Conservation (phyloP, 2,888 invertebrate species). For the Limnephilus lunatus region DNA sequence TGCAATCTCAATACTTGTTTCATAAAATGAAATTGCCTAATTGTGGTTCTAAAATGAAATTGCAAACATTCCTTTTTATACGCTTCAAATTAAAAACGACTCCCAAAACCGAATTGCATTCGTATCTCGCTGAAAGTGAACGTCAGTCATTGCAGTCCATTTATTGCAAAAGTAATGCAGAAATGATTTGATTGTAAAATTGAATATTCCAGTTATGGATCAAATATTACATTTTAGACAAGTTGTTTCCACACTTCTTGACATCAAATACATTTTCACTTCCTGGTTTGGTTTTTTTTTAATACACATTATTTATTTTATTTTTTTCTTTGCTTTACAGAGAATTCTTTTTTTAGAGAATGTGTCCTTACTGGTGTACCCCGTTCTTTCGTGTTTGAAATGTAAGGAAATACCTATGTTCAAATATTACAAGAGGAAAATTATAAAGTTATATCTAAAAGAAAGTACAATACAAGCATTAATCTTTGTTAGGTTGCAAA, state of each 20-base stretch:
- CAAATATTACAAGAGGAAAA: no score
- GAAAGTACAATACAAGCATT: no score
- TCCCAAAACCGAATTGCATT: conserved; percentile 22
- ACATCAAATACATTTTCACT: background rate
- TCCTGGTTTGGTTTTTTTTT: background rate
- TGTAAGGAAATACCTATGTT: no score
- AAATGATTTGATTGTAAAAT: background rate
- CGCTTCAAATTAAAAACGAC: conserved; percentile 17
- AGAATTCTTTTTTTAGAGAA: no score
- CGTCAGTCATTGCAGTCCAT: background rate
- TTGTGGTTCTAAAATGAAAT: background rate
- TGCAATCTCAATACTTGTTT: background rate
- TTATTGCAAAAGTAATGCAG: conserved; percentile 4
- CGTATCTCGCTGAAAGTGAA: conserved; percentile 16
- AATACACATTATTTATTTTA: no score
- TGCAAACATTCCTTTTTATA: background rate
- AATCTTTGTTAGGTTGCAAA: no score
- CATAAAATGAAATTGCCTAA: conserved; percentile 3
- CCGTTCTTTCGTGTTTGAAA: no score
- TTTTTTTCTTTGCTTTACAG: no score
- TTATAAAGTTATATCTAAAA: no score
- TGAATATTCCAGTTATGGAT: background rate
- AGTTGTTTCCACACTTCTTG: background rate
- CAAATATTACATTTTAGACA: background rate
- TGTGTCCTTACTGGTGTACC: no score